Evolutionary conservation across 2,888 invertebrate species (phyloP), one percentile per base, ranked within the genome.

Genomic region (Lithophane ornitopus): DNA sequence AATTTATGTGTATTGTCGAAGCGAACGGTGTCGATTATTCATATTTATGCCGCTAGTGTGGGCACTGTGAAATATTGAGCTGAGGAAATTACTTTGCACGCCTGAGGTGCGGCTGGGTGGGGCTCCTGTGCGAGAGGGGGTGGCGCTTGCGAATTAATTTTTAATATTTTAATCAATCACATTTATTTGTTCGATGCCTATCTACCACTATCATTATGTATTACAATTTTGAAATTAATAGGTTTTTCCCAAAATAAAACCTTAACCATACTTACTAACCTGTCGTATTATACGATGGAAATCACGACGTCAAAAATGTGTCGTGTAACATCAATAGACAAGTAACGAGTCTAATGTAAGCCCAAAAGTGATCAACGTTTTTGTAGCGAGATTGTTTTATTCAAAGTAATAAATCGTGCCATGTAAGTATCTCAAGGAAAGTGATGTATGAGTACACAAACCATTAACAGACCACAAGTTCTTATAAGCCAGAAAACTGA

Each of bases 41-140:
- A 93, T 94, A 94, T 94, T 94, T 93, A 93, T 93, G 91, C 90
- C 88, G 89, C 88, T 89, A 89, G 91, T 91, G 92, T 91, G 91
- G 91, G 90, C 89, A 85, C 88, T 84, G 88, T 92, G 92, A 92
- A 91, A 91, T 93, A 93, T 92, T 90, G 92, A 90, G 87, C 86
- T 80, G 85, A 89, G 91, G 91, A 91, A 92, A 92, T 92, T 92
- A 91, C 92, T 91, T 91, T 88, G 90, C 89, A 85, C 89, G 91
- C 91, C 89, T 81, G 84, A 87, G 90, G 91, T 89, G 88, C 82
- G 66, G 73, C 80, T 56, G 74, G 81, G 74, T 71, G 69, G 69
- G 68, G 71, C 2, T 19, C 4, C 22, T 14, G 0, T 12, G 44
- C 0, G 0, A 84, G 81, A 46, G 77, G 22, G 12, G 22, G 12